These are phyloP conservation scores for Antheraea pernyi DNA, from an alignment of 1,140 invertebrate species.

Conservation along the genomic window DNA sequence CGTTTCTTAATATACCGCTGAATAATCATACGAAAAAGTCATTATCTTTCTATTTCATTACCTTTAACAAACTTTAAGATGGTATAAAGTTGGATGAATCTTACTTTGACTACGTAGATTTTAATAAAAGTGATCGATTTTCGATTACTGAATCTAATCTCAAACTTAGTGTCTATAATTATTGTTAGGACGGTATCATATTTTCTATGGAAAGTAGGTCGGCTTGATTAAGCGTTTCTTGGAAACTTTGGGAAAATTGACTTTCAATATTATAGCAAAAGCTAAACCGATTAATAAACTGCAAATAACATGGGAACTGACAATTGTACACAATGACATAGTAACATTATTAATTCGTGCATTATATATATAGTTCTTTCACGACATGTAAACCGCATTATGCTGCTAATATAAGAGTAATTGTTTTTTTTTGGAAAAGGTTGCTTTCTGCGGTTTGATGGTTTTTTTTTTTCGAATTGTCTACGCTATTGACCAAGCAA, in stretches of 20 bases:
- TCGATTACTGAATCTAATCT: not conserved
- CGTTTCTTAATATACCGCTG: too few species aligned
- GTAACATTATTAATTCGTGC: not conserved
- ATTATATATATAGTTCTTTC: not conserved
- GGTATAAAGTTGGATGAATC: not conserved
- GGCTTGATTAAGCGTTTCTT: conserved; percentile 42
- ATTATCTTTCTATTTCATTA: too few species aligned
- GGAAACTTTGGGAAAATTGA: conserved; percentile 31
- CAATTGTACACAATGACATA: conserved; percentile 10
- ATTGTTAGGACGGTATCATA: conserved; percentile 35
- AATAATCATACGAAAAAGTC: too few species aligned
- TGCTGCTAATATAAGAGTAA: not conserved
- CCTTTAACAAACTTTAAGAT: too few species aligned
- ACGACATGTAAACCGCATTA: not conserved
- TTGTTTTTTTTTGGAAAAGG: too few species aligned
- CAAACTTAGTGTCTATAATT: not conserved
- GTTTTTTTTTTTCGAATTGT: too few species aligned
- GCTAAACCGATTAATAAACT: conserved; percentile 24
- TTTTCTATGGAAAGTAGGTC: conserved; percentile 60
- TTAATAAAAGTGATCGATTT: not conserved
- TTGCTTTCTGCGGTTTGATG: too few species aligned
- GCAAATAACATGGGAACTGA: conserved; percentile 31
- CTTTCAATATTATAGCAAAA: conserved; percentile 32
- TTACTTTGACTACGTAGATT: not conserved
- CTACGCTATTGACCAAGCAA: too few species aligned